A percentile compares a stretch with the other conserved stretches of the same genome.
phyloP scores from a whole-genome alignment of 2,797 vertebrate species.

The Phoxinus dragarum region DNA sequence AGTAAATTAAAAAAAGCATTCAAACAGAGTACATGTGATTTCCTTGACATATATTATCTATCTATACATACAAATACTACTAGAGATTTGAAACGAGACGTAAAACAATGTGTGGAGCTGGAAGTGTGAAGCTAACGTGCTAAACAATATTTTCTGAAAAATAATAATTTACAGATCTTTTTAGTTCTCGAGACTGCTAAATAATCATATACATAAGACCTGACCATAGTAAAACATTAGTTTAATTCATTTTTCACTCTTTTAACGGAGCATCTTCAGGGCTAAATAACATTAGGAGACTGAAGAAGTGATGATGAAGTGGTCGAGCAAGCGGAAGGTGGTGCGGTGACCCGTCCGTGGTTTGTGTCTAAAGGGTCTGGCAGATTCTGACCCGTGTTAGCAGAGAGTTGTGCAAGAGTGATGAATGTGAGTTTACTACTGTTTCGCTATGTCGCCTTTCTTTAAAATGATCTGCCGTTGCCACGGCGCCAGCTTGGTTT shows the following conservation, averaged over 20 bases:
- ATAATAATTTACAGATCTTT: slow-evolving; percentile 4
- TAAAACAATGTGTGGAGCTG: background rate
- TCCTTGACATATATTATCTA: slow-evolving; percentile 22
- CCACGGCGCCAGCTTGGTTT: slow-evolving; percentile 96
- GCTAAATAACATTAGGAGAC: background rate
- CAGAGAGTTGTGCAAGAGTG: slow-evolving; percentile 30
- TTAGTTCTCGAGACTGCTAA: slow-evolving; percentile 1
- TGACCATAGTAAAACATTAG: slow-evolving; percentile 28
- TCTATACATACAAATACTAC: slow-evolving; percentile 44
- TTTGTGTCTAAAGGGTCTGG: slow-evolving; percentile 43
- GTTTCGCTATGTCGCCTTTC: slow-evolving; percentile 95
- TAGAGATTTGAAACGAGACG: slow-evolving; percentile 27
- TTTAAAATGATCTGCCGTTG: slow-evolving; percentile 97
- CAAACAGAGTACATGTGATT: slow-evolving; percentile 26
- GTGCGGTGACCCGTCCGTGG: background rate
- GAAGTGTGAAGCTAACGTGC: background rate
- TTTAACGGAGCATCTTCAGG: slow-evolving; percentile 25
- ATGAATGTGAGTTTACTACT: slow-evolving; percentile 72
- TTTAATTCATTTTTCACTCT: background rate
- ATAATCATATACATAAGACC: slow-evolving; percentile 18
- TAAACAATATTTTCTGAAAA: slow-evolving; percentile 11
- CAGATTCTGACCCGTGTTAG: slow-evolving; percentile 53
- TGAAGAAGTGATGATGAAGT: slow-evolving; percentile 9
- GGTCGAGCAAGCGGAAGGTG: background rate
- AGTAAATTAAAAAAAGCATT: background rate